Percentiles rank a stretch among this genome's conserved stretches.
phyloP scores from a whole-genome alignment of 2,797 vertebrate species.

The Falco novaeseelandiae region DNA sequence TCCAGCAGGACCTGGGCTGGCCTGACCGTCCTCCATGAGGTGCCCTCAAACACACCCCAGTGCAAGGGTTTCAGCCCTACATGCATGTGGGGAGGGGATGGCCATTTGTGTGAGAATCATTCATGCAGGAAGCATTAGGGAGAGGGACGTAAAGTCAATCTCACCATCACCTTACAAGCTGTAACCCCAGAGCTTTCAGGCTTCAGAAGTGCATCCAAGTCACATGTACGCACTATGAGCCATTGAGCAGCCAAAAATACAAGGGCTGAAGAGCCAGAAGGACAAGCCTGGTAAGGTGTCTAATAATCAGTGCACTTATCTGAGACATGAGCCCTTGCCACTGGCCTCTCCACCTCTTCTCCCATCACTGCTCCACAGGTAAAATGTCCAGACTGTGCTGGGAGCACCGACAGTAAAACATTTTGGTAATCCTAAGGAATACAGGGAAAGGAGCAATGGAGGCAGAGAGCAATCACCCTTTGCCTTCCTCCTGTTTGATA shows the following conservation, averaged over 20 bases:
- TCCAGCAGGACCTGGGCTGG: not conserved
- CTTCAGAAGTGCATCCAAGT: not conserved
- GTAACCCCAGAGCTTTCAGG: not conserved
- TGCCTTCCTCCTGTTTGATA: not conserved
- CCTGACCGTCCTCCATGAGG: not conserved
- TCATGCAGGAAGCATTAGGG: not conserved
- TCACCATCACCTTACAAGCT: not conserved
- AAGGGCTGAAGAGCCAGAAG: not conserved
- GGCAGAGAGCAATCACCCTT: not conserved
- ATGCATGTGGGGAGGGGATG: fast-evolving
- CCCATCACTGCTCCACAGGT: not conserved
- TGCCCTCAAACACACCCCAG: not conserved
- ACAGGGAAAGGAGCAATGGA: not conserved
- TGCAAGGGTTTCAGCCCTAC: not conserved
- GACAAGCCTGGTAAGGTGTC: not conserved
- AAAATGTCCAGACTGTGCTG: not conserved
- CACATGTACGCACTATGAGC: not conserved
- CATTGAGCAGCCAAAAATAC: not conserved
- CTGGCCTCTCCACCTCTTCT: not conserved
- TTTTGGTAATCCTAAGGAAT: not conserved
- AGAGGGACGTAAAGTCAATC: not conserved
- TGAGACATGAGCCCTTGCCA: not conserved
- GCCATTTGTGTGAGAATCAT: not conserved
- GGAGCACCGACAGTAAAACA: not conserved
- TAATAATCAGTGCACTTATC: not conserved